Evolutionary conservation across 2,797 vertebrate genomes (phyloP).

Genomic region (Poeciliopsis presidionis): DNA sequence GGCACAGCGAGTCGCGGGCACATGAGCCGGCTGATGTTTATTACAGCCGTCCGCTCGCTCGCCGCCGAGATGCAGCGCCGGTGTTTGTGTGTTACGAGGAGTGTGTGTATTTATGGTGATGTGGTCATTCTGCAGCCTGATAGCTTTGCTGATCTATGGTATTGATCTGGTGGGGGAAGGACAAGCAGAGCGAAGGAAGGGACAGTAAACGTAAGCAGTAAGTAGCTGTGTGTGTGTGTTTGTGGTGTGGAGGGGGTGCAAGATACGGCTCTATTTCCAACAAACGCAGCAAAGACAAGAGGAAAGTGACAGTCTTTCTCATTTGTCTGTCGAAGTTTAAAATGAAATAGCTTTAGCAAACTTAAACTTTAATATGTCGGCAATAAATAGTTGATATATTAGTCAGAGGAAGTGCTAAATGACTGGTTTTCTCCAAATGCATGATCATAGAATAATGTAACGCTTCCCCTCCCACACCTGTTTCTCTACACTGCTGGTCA

Average conservation of each 20-base stretch:
- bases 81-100: constrained; percentile 26
- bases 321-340: not conserved
- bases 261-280: constrained; percentile 67
- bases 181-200: constrained; percentile 47
- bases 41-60: constrained; percentile 44
- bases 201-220: constrained; percentile 41
- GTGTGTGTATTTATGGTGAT: constrained; percentile 82
- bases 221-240: constrained; percentile 39
- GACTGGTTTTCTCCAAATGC: not conserved
- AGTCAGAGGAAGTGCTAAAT: not conserved
- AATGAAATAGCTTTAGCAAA: not conserved
- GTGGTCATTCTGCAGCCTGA: constrained; percentile 91
- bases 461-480: not conserved
- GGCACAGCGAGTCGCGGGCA: constrained; percentile 38
- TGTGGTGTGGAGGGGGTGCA: not conserved
- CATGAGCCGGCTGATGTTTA: constrained; percentile 55
- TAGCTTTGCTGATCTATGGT: constrained; percentile 90
- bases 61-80: constrained; percentile 28
- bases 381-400: not conserved
- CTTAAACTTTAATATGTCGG: not conserved
- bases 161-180: constrained; percentile 79
- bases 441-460: not conserved
- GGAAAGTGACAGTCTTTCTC: not conserved
- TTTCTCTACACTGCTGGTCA: not conserved
- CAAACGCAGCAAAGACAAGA: constrained; percentile 30